Evolutionary conservation across 2,113 vertebrate species (phyloP), one percentile per base, ranked within the genome.

Genomic region (Leptocoma aspasia): DNA sequence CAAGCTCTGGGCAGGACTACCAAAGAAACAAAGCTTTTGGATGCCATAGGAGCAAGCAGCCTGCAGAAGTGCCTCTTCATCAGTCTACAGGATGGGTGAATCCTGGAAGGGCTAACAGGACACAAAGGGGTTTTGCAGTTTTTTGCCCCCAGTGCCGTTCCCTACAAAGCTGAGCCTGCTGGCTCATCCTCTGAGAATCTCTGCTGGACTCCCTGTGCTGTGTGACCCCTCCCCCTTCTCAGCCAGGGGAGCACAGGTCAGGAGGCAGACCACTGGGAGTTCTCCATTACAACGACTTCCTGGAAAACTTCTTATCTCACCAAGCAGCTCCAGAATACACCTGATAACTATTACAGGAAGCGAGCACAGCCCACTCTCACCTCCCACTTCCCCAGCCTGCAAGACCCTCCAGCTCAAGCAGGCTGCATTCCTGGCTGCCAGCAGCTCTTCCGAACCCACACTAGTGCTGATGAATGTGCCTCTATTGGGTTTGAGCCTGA

Each of bases 281-380:
- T 98, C 98, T 98, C 98, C 95, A 86, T 95, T 93, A 97, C 97
- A 97, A 98, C 72, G 90, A 98, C 98, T 99, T 99, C 98, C 98
- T 99, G 98, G 95, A 92, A 95, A 97, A 95, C 30, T 90, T 87
- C 97, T 98, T 98, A 99, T 99, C 98, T 98, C 89, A 5, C 64
- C 45, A 80, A 86, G 96, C 98, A 98, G 98, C 97, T 95, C 84
- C 94, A 93, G 72, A 96, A 52, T 47, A 91, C 93, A 95, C 96
- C 95, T 97, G 96, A 97, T 97, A 97, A 95, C 81, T 68, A 49
- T 15, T 82, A 95, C 96, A 97, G 97, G 97, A 97, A 97, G 92
- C 15, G 0, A 90, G 69, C 35, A 35, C 18, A 22, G 23, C 81
- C 45, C 71, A 76, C 70, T 50, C 68, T 82, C 39, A 1, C 37